Evolutionary conservation across 2,113 vertebrate genomes (phyloP).

Genomic region (Lagopus muta): DNA sequence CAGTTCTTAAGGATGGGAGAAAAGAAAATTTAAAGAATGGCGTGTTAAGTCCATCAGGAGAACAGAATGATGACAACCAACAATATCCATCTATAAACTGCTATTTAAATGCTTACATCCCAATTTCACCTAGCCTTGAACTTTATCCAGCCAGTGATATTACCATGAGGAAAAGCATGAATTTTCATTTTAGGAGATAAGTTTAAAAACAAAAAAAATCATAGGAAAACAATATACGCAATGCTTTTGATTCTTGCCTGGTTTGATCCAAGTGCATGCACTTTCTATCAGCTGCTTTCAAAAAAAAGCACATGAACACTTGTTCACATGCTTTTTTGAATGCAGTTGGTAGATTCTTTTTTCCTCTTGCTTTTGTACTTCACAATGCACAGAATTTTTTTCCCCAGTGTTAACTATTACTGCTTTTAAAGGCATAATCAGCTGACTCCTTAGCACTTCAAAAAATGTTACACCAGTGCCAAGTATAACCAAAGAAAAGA

Average conservation of each 20-base stretch:
- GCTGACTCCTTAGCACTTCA: not conserved
- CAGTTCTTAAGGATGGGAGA: not conserved
- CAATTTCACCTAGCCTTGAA: not conserved
- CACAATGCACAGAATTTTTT: not conserved
- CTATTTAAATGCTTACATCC: not conserved
- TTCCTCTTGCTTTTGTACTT: not conserved
- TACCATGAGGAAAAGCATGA: not conserved
- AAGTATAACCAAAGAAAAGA: not conserved
- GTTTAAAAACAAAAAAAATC: not conserved
- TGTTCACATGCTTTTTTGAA: not conserved
- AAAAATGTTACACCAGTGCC: not conserved
- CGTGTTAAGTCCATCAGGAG: not conserved
- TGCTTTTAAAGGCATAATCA: conserved; percentile 1
- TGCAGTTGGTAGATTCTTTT: not conserved
- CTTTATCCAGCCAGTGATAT: not conserved
- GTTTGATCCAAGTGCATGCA: not conserved
- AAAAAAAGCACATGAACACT: too few relatives aligned
- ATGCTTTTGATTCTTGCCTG: not conserved
- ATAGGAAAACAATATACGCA: not conserved
- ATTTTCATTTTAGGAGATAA: not conserved
- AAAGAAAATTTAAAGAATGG: not conserved
- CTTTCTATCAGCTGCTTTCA: not conserved
- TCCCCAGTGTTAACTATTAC: not conserved
- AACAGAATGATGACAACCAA: not conserved
- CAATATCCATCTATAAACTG: not conserved